Percentiles rank a stretch among this genome's conserved stretches.
Evolutionary conservation across 2,113 vertebrate genomes (phyloP).

Genomic region (Cygnus atratus): DNA sequence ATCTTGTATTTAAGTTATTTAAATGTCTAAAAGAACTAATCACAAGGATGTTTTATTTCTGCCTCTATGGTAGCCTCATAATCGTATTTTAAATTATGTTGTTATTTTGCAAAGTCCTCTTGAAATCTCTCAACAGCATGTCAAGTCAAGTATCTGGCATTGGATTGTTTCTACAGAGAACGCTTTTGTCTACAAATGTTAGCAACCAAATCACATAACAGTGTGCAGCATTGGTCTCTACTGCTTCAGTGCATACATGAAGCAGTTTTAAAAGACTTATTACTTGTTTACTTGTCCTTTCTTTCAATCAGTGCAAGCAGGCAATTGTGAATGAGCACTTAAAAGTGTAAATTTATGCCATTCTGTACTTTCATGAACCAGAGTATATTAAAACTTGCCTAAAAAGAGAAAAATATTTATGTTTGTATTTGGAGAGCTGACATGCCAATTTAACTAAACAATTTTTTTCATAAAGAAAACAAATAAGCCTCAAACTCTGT

Average conservation of each 20-base stretch:
- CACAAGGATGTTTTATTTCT: neutral
- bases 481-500: neutral
- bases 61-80: neutral
- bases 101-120: neutral
- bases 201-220: neutral
- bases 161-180: neutral
- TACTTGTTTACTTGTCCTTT: neutral
- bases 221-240: neutral
- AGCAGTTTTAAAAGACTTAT: neutral
- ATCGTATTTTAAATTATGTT: neutral
- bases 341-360: neutral
- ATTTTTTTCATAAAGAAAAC: neutral
- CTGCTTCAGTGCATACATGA: neutral
- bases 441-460: neutral
- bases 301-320: neutral
- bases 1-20: slow-evolving; percentile 2
- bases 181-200: neutral
- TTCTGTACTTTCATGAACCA: neutral
- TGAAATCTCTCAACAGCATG: neutral
- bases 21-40: slow-evolving; percentile 18
- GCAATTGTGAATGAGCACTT: neutral
- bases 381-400: neutral
- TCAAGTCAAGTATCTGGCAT: neutral
- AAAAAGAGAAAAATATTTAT: neutral
- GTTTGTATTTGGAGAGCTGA: neutral